These are phyloP conservation scores for Labrus mixtus DNA, from an alignment of 2,113 vertebrate species.

Conservation along the genomic window DNA sequence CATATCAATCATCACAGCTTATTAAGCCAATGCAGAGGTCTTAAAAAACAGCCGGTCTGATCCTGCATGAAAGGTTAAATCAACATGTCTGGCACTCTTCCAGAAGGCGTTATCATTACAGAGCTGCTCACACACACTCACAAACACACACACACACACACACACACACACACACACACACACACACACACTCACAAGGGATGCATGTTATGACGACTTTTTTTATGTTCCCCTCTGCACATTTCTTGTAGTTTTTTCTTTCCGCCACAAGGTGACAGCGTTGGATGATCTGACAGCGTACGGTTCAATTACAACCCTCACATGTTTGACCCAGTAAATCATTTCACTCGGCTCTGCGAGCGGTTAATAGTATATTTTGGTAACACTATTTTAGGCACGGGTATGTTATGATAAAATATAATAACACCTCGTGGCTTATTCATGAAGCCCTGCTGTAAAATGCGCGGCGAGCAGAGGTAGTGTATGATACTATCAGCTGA, in stretches of 20 bases:
- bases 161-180: neutral
- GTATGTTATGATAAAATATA: neutral
- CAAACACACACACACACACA: slow-evolving; percentile 1
- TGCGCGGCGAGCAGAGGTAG: neutral
- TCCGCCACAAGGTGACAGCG: slow-evolving; percentile 62
- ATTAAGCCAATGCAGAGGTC: neutral
- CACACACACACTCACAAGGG: neutral
- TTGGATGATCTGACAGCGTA: slow-evolving; percentile 37
- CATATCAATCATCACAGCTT: neutral
- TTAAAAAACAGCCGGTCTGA: neutral
- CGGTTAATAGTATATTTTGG: neutral
- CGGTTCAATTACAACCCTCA: slow-evolving; percentile 6
- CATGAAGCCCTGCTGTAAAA: neutral
- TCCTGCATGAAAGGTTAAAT: slow-evolving; percentile 25
- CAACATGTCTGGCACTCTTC: neutral
- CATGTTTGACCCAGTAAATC: slow-evolving; percentile 28
- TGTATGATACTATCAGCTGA: neutral
- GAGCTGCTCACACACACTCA: neutral
- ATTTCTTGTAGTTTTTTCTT: slow-evolving; percentile 36
- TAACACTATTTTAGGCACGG: neutral
- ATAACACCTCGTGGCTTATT: neutral
- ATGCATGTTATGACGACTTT: neutral
- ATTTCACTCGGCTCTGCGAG: neutral
- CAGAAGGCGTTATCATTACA: neutral
- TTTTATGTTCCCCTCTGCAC: neutral